These are phyloP conservation scores for Aselliscus stoliczkanus DNA, from an alignment of 2,797 vertebrate genomes.

Conservation along the genomic window DNA sequence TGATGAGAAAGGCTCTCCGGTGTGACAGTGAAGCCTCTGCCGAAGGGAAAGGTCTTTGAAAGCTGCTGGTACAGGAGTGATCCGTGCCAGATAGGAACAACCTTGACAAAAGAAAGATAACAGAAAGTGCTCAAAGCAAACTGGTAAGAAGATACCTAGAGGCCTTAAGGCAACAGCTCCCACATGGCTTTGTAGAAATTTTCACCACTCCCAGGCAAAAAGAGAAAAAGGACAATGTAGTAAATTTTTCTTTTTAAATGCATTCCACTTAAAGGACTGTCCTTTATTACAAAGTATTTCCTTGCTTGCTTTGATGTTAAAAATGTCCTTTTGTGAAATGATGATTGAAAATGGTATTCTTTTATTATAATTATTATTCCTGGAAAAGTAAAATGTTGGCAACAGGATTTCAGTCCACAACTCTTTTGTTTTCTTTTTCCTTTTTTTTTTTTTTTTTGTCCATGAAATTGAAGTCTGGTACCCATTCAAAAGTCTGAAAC, in stretches of 20 bases:
- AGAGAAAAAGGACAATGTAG: not conserved
- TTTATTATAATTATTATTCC: not conserved
- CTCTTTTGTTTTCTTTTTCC: not conserved
- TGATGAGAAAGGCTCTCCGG: not conserved
- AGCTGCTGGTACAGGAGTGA: not conserved
- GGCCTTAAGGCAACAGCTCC: not conserved
- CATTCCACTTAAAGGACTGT: not conserved
- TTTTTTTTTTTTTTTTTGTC: not conserved
- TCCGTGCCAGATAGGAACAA: not conserved
- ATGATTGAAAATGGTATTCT: not conserved
- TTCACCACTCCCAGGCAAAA: not conserved
- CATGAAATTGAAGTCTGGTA: constrained; percentile 21
- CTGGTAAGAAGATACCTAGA: not conserved
- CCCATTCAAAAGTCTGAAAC: constrained; percentile 10
- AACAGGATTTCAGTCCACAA: not conserved
- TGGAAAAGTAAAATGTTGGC: not conserved
- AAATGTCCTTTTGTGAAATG: constrained; percentile 3
- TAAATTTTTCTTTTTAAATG: not conserved
- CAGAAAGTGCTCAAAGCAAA: not conserved
- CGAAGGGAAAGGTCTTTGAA: not conserved
- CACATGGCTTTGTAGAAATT: not conserved
- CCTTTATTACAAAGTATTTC: not conserved
- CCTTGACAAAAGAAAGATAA: constrained; percentile 16
- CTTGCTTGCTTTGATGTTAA: constrained; percentile 8
- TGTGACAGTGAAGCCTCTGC: not conserved